Base-by-base conservation (phyloP, 2,113 vertebrate genomes). In the Trogon melanurus region DNA sequence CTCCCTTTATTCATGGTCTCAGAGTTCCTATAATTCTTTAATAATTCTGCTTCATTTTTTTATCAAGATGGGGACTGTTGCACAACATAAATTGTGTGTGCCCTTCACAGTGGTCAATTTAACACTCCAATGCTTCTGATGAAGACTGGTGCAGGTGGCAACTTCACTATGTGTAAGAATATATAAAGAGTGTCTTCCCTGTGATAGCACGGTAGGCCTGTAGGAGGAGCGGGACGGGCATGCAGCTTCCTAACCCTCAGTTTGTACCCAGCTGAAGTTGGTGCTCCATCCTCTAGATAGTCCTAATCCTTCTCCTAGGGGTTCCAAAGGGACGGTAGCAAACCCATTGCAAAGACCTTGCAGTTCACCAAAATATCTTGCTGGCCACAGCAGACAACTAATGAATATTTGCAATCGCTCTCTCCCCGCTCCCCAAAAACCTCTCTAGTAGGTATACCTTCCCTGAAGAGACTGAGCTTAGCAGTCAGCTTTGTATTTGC, bases 1-100 rank as follows among this genome's bases (percentile, higher is more conserved):
- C 22, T 91, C 30, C 36, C 56, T 89, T 73, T 83, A 74, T 90
- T 93, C 18, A 27, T 22, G 14, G 38, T 78, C 56, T 90, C 48
- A 76, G 44, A 74, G 72, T 74, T 91, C 32, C 79, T 83, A 8
- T 78, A 80, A 80, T 71, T 83, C 79, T 74, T 91, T 53, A 83
- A 51, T 88, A 75, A 66, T 78, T 93, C 75, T 85, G 51, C 61
- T 89, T 76, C 54, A 54, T 72, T 89, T 80, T 15, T 19, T 75
- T 91, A 65, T 61, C n/a, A 50, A 60, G 36, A 44, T 57, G 65
- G 71, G 50, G 53, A 72, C 41, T 70, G 21, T 36, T 75, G 70
- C 62, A 79, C 50, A 36, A 21, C 36, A 78, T 44, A 80, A 85
- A 79, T 48, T 72, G 13, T 26, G 16, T 87, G 50, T n/a, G 44